Evolutionary conservation across 2,797 vertebrate genomes (phyloP).

Genomic region (Picus viridis): DNA sequence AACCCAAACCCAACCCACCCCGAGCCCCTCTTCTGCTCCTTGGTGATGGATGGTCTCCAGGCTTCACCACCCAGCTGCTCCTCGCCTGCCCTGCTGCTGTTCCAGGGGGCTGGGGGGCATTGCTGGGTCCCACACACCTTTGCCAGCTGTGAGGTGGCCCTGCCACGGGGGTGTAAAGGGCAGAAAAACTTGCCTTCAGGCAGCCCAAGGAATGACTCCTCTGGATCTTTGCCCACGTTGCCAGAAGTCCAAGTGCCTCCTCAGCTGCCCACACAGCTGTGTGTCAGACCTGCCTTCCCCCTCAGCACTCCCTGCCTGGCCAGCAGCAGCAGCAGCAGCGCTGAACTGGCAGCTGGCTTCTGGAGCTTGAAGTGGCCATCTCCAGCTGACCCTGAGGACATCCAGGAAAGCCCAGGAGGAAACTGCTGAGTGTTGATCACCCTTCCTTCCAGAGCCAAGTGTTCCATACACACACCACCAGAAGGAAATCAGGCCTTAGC

Average conservation of each 20-base stretch:
- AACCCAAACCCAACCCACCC: too few species aligned
- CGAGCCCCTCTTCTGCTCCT: background rate
- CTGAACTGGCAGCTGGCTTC: background rate
- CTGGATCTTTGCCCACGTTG: background rate
- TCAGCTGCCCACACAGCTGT: background rate
- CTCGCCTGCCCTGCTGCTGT: slow-evolving; percentile 31
- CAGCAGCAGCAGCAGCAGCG: slow-evolving; percentile 22
- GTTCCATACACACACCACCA: slow-evolving; percentile 5
- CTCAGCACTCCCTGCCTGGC: slow-evolving; percentile 12
- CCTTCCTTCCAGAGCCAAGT: slow-evolving; percentile 19
- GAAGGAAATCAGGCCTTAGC: slow-evolving; percentile 32
- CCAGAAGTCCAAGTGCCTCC: slow-evolving; percentile 24
- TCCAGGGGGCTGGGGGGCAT: background rate
- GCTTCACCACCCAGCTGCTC: slow-evolving; percentile 1
- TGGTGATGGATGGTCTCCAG: slow-evolving; percentile 1
- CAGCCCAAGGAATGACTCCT: background rate
- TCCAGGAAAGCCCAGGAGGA: slow-evolving; percentile 1
- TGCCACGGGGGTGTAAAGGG: background rate
- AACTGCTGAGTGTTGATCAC: background rate
- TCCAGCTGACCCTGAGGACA: background rate
- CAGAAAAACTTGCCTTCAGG: slow-evolving; percentile 19
- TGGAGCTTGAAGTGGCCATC: slow-evolving; percentile 1
- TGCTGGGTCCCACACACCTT: slow-evolving; percentile 30
- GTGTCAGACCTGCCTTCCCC: background rate
- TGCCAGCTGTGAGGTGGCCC: background rate